Conservation (phyloP, 2,797 vertebrate species). For the Chelon auratus region DNA sequence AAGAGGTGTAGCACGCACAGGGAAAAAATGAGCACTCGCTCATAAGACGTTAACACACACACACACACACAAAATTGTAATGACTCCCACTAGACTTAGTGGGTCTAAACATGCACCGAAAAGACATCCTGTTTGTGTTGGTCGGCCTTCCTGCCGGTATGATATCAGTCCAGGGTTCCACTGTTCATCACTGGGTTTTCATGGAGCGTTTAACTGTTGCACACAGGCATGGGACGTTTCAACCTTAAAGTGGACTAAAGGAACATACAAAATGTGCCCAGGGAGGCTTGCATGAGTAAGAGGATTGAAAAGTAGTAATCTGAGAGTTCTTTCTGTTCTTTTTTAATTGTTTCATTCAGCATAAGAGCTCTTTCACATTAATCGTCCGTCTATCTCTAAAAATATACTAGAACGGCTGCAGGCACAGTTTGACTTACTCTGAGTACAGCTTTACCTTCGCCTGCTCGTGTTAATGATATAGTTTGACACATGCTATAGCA, state of each 20-base stretch:
- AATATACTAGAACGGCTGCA: not conserved
- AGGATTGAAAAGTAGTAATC: constrained; percentile 19
- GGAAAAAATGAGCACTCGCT: constrained; percentile 32
- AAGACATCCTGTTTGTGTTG: constrained; percentile 77
- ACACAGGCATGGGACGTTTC: not conserved
- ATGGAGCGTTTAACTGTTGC: constrained; percentile 31
- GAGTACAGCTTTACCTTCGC: not conserved
- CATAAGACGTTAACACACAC: constrained; percentile 28
- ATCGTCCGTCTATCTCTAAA: not conserved
- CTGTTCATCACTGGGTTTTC: constrained; percentile 27
- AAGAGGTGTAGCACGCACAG: constrained; percentile 54
- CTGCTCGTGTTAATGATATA: constrained; percentile 4
- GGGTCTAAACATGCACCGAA: constrained; percentile 66
- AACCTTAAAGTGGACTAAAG: constrained; percentile 17
- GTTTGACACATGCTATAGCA: not conserved
- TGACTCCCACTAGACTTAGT: constrained; percentile 58
- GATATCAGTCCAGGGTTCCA: constrained; percentile 43
- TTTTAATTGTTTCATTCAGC: not conserved
- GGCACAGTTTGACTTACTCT: not conserved
- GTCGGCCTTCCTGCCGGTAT: constrained; percentile 64
- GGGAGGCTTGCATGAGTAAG: constrained; percentile 5
- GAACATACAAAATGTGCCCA: not conserved
- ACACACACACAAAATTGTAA: constrained; percentile 32
- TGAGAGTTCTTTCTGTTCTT: constrained; percentile 1
- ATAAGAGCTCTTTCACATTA: not conserved